Percentiles rank a stretch among this genome's conserved stretches.
Evolutionary conservation across 2,888 invertebrate species (phyloP).

Genomic region (Melanostoma scalare): DNA sequence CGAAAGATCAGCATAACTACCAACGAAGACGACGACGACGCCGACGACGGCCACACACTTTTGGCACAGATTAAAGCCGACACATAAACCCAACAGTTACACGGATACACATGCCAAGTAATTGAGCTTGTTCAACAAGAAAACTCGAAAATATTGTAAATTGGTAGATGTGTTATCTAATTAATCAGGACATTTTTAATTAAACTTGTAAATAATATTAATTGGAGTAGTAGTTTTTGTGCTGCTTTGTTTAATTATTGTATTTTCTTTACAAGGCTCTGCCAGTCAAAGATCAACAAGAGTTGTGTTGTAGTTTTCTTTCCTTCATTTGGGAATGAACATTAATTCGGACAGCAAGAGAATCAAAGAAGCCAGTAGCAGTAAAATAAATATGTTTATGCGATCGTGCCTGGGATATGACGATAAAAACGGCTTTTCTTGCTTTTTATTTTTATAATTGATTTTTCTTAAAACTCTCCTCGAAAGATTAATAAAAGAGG

Average conservation of each 20-base stretch:
- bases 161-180: constrained; percentile 26
- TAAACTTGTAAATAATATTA: constrained; percentile 55
- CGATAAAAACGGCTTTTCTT: constrained; percentile 24
- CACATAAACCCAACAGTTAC: constrained; percentile 2
- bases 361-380: constrained; percentile 3
- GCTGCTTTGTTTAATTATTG: background rate
- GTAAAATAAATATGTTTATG: constrained; percentile 50
- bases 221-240: constrained; percentile 34
- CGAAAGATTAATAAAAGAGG: background rate
- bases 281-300: constrained; percentile 43
- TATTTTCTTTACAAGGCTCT: background rate
- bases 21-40: too few species aligned
- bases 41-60: constrained; percentile 16
- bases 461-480: constrained; percentile 22
- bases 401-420: constrained; percentile 23
- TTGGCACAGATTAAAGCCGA: constrained; percentile 40
- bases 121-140: constrained; percentile 33
- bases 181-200: constrained; percentile 65
- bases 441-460: constrained; percentile 62
- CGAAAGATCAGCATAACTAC: constrained; percentile 13
- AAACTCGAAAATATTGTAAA: constrained; percentile 33
- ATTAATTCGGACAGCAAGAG: constrained; percentile 1
- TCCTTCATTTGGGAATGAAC: constrained; percentile 7
- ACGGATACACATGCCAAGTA: constrained; percentile 10
- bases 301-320: constrained; percentile 7